phyloP scores from a whole-genome alignment of 1,140 invertebrate genomes.

The Aphaenogaster rudis region DNA sequence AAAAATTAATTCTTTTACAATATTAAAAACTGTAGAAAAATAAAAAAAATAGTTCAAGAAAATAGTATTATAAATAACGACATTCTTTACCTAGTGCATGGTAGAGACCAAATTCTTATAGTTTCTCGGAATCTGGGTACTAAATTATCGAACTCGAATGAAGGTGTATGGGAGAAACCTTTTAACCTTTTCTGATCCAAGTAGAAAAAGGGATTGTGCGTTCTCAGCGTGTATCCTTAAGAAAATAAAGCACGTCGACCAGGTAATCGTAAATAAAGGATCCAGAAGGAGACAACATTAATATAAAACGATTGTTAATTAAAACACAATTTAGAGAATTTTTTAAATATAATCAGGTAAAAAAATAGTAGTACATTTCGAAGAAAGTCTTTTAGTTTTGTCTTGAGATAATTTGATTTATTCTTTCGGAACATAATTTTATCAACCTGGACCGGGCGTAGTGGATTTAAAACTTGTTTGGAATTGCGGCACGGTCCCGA shows the following conservation, averaged over 20 bases:
- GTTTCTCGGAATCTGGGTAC: slow-evolving; percentile 55
- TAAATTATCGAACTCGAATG: slow-evolving; percentile 73
- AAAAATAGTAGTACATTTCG: background rate
- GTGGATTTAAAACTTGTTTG: slow-evolving; percentile 16
- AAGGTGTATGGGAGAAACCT: slow-evolving; percentile 47
- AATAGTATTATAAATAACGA: background rate
- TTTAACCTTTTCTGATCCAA: slow-evolving; percentile 61
- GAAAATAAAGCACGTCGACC: background rate
- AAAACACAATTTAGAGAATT: background rate
- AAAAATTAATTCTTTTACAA: background rate
- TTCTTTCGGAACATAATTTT: background rate
- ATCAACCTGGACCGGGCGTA: slow-evolving; percentile 73
- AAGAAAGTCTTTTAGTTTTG: background rate
- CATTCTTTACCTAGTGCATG: slow-evolving; percentile 63
- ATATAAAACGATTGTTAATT: background rate
- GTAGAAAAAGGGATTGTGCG: slow-evolving; percentile 69
- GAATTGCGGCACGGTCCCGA: slow-evolving; percentile 63
- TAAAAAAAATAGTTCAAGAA: background rate
- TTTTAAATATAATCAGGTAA: background rate
- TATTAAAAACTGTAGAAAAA: background rate
- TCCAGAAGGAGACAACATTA: background rate
- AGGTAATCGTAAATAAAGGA: background rate
- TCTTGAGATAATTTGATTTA: background rate
- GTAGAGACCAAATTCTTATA: slow-evolving; percentile 36
- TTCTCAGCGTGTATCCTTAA: slow-evolving; percentile 69